Evolutionary conservation across 37 sponge, comb jelly and placozoan genomes (phyloP), one percentile per base, ranked within the genome.

Genomic region (Ephydatia muelleri): DNA sequence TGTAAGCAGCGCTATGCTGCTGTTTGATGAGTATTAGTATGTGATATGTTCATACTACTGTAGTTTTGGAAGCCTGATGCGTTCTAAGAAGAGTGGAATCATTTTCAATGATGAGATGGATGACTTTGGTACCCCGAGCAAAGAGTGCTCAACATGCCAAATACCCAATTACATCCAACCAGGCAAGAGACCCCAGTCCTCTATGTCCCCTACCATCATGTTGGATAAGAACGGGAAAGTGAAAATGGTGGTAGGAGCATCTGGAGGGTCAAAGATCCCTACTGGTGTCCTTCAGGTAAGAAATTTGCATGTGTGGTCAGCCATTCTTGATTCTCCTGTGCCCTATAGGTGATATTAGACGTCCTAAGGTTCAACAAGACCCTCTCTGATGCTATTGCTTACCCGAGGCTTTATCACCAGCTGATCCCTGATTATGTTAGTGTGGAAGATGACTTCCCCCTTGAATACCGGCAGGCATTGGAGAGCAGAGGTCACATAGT

Each of bases 61-160:
- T 76, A 92, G 92, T 70, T 97, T 97, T 85, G 97, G 97, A 27
- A 84, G 87, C 39, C 43, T 71, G 25, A 40, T 92, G 2, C 79
- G 84, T 27, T 92, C 96, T 0, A 27, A 70, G 28, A 90, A 47
- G 22, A 86, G 65, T 79, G 97, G 97, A 2, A 79, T 97, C 22
- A 90, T 97, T 26, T 92, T 91, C 65, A 97, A 97, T 71, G 75
- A 94, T 87, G 92, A 97, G 72, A 94, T 97, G 96, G 89, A 83
- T 48, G 93, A 97, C 73, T 97, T 97, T 69, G 89, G 90, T 32
- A 76, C 82, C n/a, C 95, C 97, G 21, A 72, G 68, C 31, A 65
- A 76, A n/a, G 75, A 67, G 67, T 66, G 85, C 70, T 36, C 72
- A 1, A 57, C 38, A 65, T 38, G 65, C 28, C 81, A 89, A 2